A percentile compares a stretch with the other conserved stretches of the same genome.
phyloP scores from a whole-genome alignment of 2,888 invertebrate genomes.

The Balanococcus diminutus region DNA sequence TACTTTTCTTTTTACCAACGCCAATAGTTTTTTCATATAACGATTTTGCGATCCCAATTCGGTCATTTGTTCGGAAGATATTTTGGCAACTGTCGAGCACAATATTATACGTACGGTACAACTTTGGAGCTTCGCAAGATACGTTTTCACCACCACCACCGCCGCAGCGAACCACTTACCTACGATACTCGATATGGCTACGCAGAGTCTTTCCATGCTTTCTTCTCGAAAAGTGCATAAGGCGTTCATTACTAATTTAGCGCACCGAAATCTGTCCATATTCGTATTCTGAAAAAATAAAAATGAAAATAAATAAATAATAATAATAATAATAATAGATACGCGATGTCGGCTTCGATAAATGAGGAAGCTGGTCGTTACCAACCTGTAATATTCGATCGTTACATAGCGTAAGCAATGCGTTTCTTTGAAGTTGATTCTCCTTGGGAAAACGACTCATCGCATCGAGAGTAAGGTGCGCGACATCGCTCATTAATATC shows the following conservation, averaged over 20 bases:
- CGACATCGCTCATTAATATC: conserved; percentile 67
- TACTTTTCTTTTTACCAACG: conserved; percentile 69
- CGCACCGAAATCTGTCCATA: conserved; percentile 65
- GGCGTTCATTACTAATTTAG: conserved; percentile 73
- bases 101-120: not conserved
- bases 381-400: conserved; percentile 74
- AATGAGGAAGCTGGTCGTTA: too few relatives aligned
- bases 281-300: conserved; percentile 54
- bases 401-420: conserved; percentile 74
- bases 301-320: too few relatives aligned
- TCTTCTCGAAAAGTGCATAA: conserved; percentile 72
- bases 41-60: conserved; percentile 69
- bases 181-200: conserved; percentile 78
- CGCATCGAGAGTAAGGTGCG: conserved; percentile 69
- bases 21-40: conserved; percentile 73
- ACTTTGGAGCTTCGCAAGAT: too few relatives aligned
- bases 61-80: conserved; percentile 72
- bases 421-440: conserved; percentile 72
- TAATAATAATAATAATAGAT: too few relatives aligned
- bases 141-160: too few relatives aligned
- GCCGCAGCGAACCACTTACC: conserved; percentile 61
- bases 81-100: conserved; percentile 64
- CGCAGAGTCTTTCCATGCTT: conserved; percentile 77
- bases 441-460: conserved; percentile 65
- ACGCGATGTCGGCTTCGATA: too few relatives aligned